phyloP scores from a whole-genome alignment of 2,113 vertebrate species.

The Lepus timidus region DNA sequence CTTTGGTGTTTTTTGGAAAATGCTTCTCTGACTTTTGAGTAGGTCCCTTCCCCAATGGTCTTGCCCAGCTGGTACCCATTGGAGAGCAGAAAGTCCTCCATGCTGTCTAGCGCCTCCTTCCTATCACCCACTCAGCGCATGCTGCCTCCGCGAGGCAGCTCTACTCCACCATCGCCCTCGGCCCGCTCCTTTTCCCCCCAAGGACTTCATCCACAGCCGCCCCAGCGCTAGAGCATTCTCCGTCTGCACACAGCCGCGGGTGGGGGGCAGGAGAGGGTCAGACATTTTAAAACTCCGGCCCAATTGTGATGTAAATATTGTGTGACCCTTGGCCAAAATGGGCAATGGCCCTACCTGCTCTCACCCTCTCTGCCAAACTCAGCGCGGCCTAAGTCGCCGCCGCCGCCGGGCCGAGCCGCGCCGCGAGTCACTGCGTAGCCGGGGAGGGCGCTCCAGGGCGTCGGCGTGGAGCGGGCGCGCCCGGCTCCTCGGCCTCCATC shows the following conservation, averaged over 20 bases:
- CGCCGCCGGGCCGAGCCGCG: not conserved
- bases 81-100: slow-evolving; percentile 86
- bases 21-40: slow-evolving; percentile 89
- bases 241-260: slow-evolving; percentile 74
- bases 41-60: slow-evolving; percentile 88
- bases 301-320: slow-evolving; percentile 84
- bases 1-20: slow-evolving; percentile 86
- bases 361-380: not conserved
- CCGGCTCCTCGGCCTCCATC: not conserved
- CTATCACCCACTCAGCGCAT: slow-evolving; percentile 77
- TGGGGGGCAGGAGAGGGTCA: slow-evolving; percentile 65
- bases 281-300: slow-evolving; percentile 69
- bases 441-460: not conserved
- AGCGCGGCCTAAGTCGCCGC: not conserved
- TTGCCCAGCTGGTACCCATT: slow-evolving; percentile 87
- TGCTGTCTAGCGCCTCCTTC: slow-evolving; percentile 74
- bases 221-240: slow-evolving; percentile 80
- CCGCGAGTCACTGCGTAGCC: not conserved
- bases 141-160: slow-evolving; percentile 63
- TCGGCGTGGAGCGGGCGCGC: not conserved
- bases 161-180: slow-evolving; percentile 82
- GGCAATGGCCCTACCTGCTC: slow-evolving; percentile 25
- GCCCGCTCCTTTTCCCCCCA: slow-evolving; percentile 71
- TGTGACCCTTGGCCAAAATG: slow-evolving; percentile 77
- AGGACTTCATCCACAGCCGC: slow-evolving; percentile 77